A percentile compares a stretch with the other conserved stretches of the same genome.
Conservation (phyloP, 2,797 vertebrate species). For the Peromyscus eremicus region DNA sequence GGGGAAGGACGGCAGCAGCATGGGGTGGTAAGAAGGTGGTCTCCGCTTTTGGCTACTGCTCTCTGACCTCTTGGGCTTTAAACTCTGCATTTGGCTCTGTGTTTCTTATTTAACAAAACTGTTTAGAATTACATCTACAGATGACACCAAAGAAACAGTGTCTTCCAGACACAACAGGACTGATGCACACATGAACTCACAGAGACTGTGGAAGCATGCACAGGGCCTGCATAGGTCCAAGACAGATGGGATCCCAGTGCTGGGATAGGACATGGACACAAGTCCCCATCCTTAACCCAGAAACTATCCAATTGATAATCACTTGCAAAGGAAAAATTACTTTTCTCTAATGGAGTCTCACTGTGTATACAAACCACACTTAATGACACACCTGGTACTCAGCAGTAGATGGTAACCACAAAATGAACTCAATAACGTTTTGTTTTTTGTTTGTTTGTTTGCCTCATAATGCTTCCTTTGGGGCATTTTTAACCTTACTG, state of each 20-base stretch:
- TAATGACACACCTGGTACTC: neutral
- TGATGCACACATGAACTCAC: neutral
- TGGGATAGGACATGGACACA: neutral
- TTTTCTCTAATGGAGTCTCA: neutral
- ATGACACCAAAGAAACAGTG: neutral
- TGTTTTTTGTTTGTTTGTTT: neutral
- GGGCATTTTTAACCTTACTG: neutral
- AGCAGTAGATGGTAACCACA: neutral
- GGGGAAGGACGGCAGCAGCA: too few species aligned
- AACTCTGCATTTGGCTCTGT: too few species aligned
- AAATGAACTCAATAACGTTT: neutral
- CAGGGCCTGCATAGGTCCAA: neutral
- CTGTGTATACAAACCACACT: neutral
- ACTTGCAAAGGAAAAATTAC: neutral
- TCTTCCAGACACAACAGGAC: neutral
- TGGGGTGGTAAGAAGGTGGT: too few species aligned
- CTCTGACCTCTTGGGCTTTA: too few species aligned
- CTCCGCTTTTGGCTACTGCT: too few species aligned
- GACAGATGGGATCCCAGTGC: neutral
- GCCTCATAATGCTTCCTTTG: neutral
- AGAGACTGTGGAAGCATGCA: neutral
- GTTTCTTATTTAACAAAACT: too few species aligned
- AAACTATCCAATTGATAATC: neutral
- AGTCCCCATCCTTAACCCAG: neutral
- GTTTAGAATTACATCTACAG: too few species aligned